Base-by-base conservation (phyloP, 2,113 vertebrate genomes). In the Ariopsis seemanni region DNA sequence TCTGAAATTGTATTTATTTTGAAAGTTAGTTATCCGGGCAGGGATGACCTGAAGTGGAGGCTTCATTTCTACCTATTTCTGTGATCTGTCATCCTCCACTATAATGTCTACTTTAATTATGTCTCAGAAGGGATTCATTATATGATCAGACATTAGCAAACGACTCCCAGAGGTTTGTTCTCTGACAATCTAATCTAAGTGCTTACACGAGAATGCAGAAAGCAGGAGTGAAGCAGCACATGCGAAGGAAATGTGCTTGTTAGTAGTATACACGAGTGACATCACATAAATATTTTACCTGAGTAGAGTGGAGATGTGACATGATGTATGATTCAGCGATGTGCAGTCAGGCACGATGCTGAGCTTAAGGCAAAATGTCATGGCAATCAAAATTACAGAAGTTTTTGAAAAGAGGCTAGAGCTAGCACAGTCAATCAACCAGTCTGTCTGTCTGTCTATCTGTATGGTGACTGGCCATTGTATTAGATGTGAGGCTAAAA, bases 341-440 rank as follows among this genome's bases (percentile, higher is more conserved):
- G 90, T 87, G 90, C 90, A 89, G 79, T 87, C 77, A 89, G 72
- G 87, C 65, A 42, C 48, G 85, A 89, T 87, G 86, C 89, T 92
- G 90, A 88, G 91, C 90, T 93, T 75, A 30, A 86, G 93, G 92
- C 92, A 92, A 91, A 90, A 85, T 87, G 90, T 91, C 88, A 93
- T 89, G 90, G 92, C 89, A 91, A 91, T 90, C 89, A 87, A 17
- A 69, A 69, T 69, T 69, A 34, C 67, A 69, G 0, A 42, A 42
- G 42, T 83, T 58, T 90, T 88, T 84, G 60, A 87, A 87, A 84
- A 62, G 48, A 12, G 55, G 58, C 53, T 11, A 18, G 55, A 71
- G 72, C 57, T 60, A 14, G 27, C 48, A 22, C 2, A 52, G 1
- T 42, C 30, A 17, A 17, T 50, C 85, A 81, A 74, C 42, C 77